Base-by-base conservation (phyloP, 2,113 vertebrate species). In the Phoenicopterus ruber region DNA sequence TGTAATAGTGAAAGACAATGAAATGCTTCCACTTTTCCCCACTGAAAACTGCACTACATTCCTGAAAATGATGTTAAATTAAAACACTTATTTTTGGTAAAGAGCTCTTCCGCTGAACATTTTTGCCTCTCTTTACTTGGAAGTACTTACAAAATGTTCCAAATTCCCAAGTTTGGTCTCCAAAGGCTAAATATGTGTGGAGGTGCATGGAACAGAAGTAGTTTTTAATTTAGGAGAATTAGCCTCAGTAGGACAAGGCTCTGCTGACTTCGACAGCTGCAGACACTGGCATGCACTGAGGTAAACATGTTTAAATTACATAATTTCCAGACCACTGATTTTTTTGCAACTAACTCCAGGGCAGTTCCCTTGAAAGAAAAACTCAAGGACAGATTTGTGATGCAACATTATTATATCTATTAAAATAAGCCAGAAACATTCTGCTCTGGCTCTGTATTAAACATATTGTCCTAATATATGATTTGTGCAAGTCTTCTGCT, bases 271-370 rank as follows among this genome's bases (percentile, higher is more conserved):
- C 0, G 3, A 93, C 95, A 96, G 94, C 96, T 97, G 96, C 93
- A 95, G 82, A 91, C 52, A 74, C 88, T 96, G 94, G 94, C 94
- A 88, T 61, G 47, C 82, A 94, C 55, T 7, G 96, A 94, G 88
- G 91, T 95, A 97, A 97, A 97, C 95, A 94, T 94, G 88, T 94
- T 94, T 95, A 96, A 94, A 97, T 97, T 91, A 94, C 95, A 94
- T 94, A 79, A 91, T 94, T 97, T 96, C 95, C 95, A 95, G 91
- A 95, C 78, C 95, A 97, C 91, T 97, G 95, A 57, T 89, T 96
- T 86, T 93, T 93, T 93, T 96, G 89, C 92, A 95, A 91, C 95
- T 96, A 94, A 96, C 95, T 96, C 70, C 92, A 69, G 96, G 94
- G 95, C 95, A 96, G 91, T 90, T 96, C 91, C 95, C 86, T 96